Conservation (phyloP, 2,113 vertebrate genomes). For the Apodemus sylvaticus region DNA sequence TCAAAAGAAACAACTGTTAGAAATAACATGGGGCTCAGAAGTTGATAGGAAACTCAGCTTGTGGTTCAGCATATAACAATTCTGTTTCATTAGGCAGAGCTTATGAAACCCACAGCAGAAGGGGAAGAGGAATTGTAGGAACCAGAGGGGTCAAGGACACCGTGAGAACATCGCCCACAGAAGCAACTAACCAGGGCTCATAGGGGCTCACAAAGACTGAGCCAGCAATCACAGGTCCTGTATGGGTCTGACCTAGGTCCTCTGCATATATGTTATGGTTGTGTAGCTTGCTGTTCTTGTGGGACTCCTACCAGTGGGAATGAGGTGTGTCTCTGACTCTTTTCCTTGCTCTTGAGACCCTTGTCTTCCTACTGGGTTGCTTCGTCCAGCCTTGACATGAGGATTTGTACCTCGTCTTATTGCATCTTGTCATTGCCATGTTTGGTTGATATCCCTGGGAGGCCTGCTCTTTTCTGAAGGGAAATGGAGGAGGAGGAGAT, state of each 20-base stretch:
- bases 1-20: neutral
- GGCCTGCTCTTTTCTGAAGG: neutral
- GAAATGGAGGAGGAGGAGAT: neutral
- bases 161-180: neutral
- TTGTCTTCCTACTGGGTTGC: neutral
- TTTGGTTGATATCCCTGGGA: neutral
- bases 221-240: neutral
- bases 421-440: neutral
- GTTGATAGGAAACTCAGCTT: neutral
- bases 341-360: neutral
- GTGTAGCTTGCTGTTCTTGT: neutral
- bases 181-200: neutral
- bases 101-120: neutral
- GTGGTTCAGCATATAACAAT: neutral
- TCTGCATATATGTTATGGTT: neutral
- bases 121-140: neutral
- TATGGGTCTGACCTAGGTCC: neutral
- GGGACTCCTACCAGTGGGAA: neutral
- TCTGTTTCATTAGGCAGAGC: neutral
- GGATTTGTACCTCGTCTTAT: neutral
- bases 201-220: neutral
- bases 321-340: neutral
- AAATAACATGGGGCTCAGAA: neutral
- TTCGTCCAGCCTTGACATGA: neutral
- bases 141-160: neutral